Evolutionary conservation across 2,113 vertebrate species (phyloP).

Genomic region (Bostrychus sinensis): DNA sequence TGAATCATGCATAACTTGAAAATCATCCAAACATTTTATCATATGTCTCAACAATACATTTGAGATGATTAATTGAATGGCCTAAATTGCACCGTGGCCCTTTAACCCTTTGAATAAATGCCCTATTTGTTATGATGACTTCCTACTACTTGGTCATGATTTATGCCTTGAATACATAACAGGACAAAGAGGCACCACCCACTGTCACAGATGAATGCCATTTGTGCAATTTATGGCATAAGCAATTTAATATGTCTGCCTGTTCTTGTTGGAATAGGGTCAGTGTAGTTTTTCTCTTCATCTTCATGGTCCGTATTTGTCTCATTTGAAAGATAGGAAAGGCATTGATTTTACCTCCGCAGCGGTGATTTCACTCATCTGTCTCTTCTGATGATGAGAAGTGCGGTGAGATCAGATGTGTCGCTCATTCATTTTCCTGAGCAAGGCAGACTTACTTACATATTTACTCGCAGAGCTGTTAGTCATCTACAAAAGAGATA

Average conservation of each 20-base stretch:
- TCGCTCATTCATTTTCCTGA: constrained; percentile 54
- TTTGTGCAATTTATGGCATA: constrained; percentile 49
- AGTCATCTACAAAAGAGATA: not conserved
- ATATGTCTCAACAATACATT: constrained; percentile 4
- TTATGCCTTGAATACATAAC: constrained; percentile 53
- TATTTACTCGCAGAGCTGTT: constrained; percentile 19
- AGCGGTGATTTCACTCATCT: constrained; percentile 55
- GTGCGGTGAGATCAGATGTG: constrained; percentile 58
- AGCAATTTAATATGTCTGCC: constrained; percentile 2
- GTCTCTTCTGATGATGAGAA: constrained; percentile 46
- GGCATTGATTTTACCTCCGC: constrained; percentile 61
- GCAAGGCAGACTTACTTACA: constrained; percentile 25
- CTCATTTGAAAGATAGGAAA: constrained; percentile 38
- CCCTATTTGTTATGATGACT: constrained; percentile 56
- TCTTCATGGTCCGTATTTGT: constrained; percentile 16
- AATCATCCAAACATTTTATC: not conserved
- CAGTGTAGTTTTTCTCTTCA: constrained; percentile 1
- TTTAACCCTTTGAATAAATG: constrained; percentile 53
- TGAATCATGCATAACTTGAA: not conserved
- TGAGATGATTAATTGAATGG: constrained; percentile 57
- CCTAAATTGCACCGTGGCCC: constrained; percentile 57
- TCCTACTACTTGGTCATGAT: constrained; percentile 41
- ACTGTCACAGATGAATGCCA: constrained; percentile 30
- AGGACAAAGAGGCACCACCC: constrained; percentile 15
- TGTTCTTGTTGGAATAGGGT: not conserved